Evolutionary conservation across 2,888 invertebrate species (phyloP).

Genomic region (Lasius fuliginosus): DNA sequence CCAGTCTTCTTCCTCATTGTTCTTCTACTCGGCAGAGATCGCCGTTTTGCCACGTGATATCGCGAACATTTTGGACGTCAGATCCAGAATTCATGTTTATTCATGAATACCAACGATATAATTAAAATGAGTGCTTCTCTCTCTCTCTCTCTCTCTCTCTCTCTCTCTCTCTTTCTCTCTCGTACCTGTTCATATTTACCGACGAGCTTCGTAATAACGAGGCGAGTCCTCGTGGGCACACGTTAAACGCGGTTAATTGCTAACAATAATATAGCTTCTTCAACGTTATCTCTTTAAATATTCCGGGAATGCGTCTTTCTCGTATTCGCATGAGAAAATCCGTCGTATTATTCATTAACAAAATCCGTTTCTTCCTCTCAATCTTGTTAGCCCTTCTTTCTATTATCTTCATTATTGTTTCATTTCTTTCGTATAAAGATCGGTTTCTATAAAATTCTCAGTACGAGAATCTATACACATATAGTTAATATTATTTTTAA

Average conservation of each 20-base stretch:
- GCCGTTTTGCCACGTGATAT: conserved; percentile 48
- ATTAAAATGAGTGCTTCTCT: conserved; percentile 62
- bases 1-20: conserved; percentile 45
- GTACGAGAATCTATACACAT: neutral
- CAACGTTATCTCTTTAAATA: conserved; percentile 1
- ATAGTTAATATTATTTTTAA: neutral
- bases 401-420: conserved; percentile 5
- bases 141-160: conserved; percentile 51
- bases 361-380: conserved; percentile 28
- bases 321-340: neutral
- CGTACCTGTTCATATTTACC: conserved; percentile 51
- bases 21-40: conserved; percentile 11
- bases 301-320: neutral
- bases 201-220: conserved; percentile 40
- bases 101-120: conserved; percentile 68
- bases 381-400: conserved; percentile 21
- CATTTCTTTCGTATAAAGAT: neutral
- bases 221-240: neutral
- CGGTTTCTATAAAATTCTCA: neutral
- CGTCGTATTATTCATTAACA: conserved; percentile 13
- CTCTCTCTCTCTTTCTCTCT: conserved; percentile 10
- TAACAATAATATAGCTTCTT: conserved; percentile 61
- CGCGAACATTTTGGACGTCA: conserved; percentile 63
- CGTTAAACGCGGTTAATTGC: conserved; percentile 66
- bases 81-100: conserved; percentile 67